Evolutionary conservation across 2,888 invertebrate species (phyloP), one percentile per base, ranked within the genome.

Genomic region (Drosophila atripex): DNA sequence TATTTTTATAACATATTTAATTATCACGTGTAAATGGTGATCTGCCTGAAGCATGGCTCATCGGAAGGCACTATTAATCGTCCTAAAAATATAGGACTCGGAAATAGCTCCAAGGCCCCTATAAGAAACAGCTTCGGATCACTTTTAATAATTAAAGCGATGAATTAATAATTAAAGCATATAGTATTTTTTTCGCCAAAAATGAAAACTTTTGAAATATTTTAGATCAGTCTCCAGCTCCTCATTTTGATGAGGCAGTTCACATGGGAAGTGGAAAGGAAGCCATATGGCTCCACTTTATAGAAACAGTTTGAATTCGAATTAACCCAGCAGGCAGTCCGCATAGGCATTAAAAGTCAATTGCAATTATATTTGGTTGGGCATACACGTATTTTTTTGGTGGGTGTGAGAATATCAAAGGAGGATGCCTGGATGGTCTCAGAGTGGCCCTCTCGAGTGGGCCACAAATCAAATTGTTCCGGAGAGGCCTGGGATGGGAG

Each of bases 301-400:
- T 64, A 71, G 64, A 77, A 85, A 88, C 85, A 89, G 85, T 89
- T 89, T 89, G 86, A 86, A 82, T 88, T 85, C 89, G 59, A 89
- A 85, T 85, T 89, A 85, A 88, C 83, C 58, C 85, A 85, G 85
- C 89, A 56, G 82, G 82, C 78, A 71, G 85, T 71, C 68, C 66
- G 60, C 69, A 65, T 77, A 51, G 69, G 83, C 75, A 88, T 86
- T 83, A 70, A 88, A 88, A 86, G 77, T 83, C 85, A 89, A 85
- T 86, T 88, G 89, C 74, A 88, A 85, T 89, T 83, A 83, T 80
- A 68, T 83, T 77, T 77, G 73, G 83, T 68, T 84, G 52, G 69
- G 69, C 71, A 68, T 49, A 23, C 39, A 61, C 43, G 35, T 51
- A 45, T 54, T 23, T 41, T 52, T 47, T 32, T 53, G 52, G 52